A percentile compares a stretch with the other conserved stretches of the same genome.
phyloP scores from a whole-genome alignment of 2,113 vertebrate species.

The Plecturocebus donacophilus region DNA sequence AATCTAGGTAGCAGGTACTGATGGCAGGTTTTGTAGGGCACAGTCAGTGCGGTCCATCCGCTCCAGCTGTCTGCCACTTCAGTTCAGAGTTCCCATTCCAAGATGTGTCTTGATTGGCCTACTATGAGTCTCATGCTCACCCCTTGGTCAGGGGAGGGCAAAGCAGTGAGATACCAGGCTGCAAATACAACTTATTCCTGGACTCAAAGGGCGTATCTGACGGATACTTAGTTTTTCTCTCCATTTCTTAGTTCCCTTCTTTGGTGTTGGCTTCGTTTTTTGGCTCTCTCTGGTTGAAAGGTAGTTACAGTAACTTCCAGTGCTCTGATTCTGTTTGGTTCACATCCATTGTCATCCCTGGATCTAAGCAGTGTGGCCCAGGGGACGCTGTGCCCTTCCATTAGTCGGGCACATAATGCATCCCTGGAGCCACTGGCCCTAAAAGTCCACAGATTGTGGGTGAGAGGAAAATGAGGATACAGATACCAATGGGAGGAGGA shows the following conservation, averaged over 20 bases:
- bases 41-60: fast-evolving
- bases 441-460: not conserved
- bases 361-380: not conserved
- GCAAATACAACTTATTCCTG: not conserved
- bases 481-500: not conserved
- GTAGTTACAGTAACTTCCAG: not conserved
- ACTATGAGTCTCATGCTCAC: not conserved
- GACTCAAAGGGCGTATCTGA: not conserved
- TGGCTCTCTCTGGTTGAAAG: not conserved
- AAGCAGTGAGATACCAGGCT: not conserved
- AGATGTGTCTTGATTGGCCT: not conserved
- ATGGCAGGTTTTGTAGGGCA: too few relatives aligned
- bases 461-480: not conserved
- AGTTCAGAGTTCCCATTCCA: not conserved
- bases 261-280: not conserved
- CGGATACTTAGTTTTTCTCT: not conserved
- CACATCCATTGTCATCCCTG: not conserved
- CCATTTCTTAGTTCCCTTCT: not conserved
- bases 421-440: not conserved
- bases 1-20: fast-evolving
- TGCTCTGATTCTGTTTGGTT: not conserved
- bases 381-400: too few relatives aligned
- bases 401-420: not conserved
- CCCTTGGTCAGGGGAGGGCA: not conserved
- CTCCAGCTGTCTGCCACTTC: not conserved